phyloP scores from a whole-genome alignment of 2,797 vertebrate genomes.

The Vespertilio murinus region DNA sequence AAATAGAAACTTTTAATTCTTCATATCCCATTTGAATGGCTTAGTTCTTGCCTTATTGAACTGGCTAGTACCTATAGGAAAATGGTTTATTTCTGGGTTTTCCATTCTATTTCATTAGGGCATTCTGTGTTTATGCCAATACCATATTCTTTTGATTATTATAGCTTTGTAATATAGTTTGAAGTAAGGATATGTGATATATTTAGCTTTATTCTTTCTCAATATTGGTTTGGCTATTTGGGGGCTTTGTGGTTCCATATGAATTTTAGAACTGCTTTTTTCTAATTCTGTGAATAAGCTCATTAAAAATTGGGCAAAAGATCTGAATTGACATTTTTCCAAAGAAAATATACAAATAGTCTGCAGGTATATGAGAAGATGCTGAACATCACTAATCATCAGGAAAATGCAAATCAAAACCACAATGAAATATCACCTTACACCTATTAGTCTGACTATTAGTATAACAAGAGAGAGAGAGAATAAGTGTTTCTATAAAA shows the following conservation, averaged over 20 bases:
- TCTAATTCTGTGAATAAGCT: background rate
- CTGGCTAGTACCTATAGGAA: background rate
- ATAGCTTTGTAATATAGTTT: constrained; percentile 7
- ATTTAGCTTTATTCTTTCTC: background rate
- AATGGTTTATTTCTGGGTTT: background rate
- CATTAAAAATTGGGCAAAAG: background rate
- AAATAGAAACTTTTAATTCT: constrained; percentile 43
- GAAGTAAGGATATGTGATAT: background rate
- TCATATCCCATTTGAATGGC: background rate
- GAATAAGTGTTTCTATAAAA: background rate
- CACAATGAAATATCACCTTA: background rate
- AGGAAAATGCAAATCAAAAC: background rate
- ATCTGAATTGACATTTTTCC: background rate
- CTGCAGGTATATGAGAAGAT: background rate
- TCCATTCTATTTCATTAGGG: background rate
- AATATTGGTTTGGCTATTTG: background rate
- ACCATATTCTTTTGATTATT: background rate
- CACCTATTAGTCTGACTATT: background rate
- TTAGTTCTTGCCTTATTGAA: constrained; percentile 29
- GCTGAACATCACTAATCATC: background rate
- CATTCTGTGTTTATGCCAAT: background rate
- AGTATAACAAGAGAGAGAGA: background rate
- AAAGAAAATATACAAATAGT: background rate
- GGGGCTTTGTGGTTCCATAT: background rate
- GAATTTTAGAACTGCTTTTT: background rate